Evolutionary conservation across 2,888 invertebrate genomes (phyloP), one percentile per base, ranked within the genome.

Genomic region (Allophyes oxyacanthae): DNA sequence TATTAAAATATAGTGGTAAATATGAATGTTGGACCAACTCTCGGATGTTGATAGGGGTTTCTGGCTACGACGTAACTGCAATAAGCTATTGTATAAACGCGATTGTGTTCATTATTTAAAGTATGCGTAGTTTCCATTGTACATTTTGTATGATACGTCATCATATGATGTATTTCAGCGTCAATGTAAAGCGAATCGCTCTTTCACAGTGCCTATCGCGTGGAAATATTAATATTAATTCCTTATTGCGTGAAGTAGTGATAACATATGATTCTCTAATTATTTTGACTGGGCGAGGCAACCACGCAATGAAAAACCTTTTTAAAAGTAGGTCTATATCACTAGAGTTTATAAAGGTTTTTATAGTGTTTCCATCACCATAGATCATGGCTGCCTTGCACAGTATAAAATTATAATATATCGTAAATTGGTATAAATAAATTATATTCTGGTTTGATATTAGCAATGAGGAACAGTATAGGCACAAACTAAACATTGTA

Each of bases 91-190:
- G 75, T 81, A 75, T 78, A 78, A 77, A 67, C 48, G 73, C 75
- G 42, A 87, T 86, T 91, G 91, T 91, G 91, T 91, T 91, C 91
- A 91, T 89, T 87, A 88, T 85, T 84, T 87, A 87, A 83, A 76
- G 77, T 84, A 81, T 79, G 75, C 78, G 77, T 84, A 86, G 79
- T 65, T 79, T 63, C 70, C 80, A 79, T 77, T 90, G 89, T 90
- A 89, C 80, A 88, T 86, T 87, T 74, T 89, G 85, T 89, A 89
- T 82, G 51, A 84, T 84, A 86, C 58, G 63, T 75, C 64, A 56
- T 63, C 58, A 50, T 65, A 66, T 65, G 67, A 72, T 66, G 73
- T 74, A 72, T 70, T 56, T 70, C 72, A 50, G 60, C 38, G 57
- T 58, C 64, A 59, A 40, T 64, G 57, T 75, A 69, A 59, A 73